Conservation (phyloP, 2,888 invertebrate species). For the Steromphala cineraria region DNA sequence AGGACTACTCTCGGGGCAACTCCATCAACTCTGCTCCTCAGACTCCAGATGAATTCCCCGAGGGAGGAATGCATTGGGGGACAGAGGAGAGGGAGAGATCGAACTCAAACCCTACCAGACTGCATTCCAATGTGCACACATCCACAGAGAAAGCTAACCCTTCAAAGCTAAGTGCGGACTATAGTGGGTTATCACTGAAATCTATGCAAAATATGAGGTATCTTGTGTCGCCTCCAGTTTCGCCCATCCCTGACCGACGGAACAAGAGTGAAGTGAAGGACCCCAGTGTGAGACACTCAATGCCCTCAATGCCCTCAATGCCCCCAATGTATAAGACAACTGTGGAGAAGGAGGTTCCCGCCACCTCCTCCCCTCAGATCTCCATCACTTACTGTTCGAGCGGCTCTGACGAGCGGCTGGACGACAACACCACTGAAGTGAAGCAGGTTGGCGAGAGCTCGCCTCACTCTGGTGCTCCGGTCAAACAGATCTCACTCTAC, state of each 20-base stretch:
- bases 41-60: constrained; percentile 33
- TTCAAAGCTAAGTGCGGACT: neutral
- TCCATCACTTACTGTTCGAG: constrained; percentile 28
- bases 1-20: constrained; percentile 27
- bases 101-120: neutral
- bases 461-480: constrained; percentile 33
- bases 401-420: constrained; percentile 39
- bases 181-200: neutral
- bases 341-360: constrained; percentile 26
- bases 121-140: neutral
- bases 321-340: neutral
- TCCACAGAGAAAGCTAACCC: neutral
- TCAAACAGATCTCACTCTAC: constrained; percentile 52
- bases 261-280: neutral
- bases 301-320: neutral
- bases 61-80: neutral
- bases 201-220: constrained; percentile 43
- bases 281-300: neutral
- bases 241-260: constrained; percentile 30
- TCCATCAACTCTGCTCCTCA: constrained; percentile 33
- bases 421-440: constrained; percentile 22
- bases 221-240: constrained; percentile 46
- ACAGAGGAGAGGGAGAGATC: constrained; percentile 3
- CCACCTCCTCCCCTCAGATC: constrained; percentile 23
- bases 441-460: constrained; percentile 16